phyloP scores from a whole-genome alignment of 2,113 vertebrate species.

The Poeciliopsis prolifica region DNA sequence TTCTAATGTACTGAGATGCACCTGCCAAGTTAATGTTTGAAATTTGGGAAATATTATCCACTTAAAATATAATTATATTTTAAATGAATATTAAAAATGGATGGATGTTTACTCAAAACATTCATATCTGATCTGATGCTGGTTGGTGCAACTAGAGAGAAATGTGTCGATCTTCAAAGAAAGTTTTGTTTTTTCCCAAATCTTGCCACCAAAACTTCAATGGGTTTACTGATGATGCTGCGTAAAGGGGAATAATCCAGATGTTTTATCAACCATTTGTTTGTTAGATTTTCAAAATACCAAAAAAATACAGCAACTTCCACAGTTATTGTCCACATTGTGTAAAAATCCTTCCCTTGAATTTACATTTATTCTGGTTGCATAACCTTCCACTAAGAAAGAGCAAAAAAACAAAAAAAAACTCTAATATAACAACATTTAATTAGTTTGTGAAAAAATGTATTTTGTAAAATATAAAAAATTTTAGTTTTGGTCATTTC shows the following conservation, averaged over 20 bases:
- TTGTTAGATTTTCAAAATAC: not conserved
- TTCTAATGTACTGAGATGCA: not conserved
- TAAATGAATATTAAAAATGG: not conserved
- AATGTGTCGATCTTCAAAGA: not conserved
- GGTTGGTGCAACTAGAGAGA: not conserved
- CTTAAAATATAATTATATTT: not conserved
- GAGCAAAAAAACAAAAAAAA: too few relatives aligned
- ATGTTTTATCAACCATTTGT: not conserved
- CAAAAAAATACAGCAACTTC: too few relatives aligned
- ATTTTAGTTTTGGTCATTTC: not conserved
- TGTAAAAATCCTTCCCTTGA: too few relatives aligned
- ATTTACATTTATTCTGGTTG: too few relatives aligned
- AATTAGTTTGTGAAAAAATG: too few relatives aligned
- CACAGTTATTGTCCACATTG: too few relatives aligned
- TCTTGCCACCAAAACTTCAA: not conserved
- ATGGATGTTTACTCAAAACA: not conserved
- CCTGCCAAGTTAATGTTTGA: conserved; percentile 6
- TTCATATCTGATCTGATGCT: not conserved
- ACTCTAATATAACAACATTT: too few relatives aligned
- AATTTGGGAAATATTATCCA: conserved; percentile 27
- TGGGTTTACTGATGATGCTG: not conserved
- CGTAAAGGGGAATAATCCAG: not conserved
- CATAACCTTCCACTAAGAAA: too few relatives aligned
- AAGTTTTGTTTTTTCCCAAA: not conserved
- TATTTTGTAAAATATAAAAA: not conserved